Evolutionary conservation across 2,113 vertebrate species (phyloP), one percentile per base, ranked within the genome.

Genomic region (Sturnira hondurensis): DNA sequence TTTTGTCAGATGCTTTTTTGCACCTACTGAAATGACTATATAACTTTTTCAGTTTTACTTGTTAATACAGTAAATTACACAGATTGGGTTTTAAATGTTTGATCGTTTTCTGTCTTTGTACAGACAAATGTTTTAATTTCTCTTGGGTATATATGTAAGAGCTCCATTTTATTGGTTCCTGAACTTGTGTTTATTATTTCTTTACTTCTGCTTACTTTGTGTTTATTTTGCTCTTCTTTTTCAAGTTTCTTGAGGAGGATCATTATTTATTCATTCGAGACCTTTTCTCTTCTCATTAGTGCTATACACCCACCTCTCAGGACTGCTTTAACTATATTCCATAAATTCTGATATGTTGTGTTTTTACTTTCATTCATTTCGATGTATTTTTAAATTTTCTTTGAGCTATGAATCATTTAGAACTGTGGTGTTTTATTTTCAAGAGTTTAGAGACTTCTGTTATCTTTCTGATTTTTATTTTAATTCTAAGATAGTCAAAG

Each of bases 141-240:
- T 58, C 36, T 73, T 73, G 45, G 38, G 10, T 86, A 38, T 56
- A 45, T 76, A 50, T 19, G 7, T 68, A 61, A 33, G 38, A 87
- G 7, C 47, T 88, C 58, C 82, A 24, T 84, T 70, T 92, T 14
- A 61, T 76, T 81, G 22, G 26, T 61, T 65, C 77, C 47, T 93
- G 7, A 17, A 56, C 22, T 81, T 90, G 14, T 33, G 38, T 54
- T 95, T 86, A 61, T 84, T 41, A 38, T 90, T 73, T 65, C 38
- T 77, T 82, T 38, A 1, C 22, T 90, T 70, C 68, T 38, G 1
- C 28, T 90, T 61, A n/a, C 56, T 76, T 76, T 86, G n/a, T 84
- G 33, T 67, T 81, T 89, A 86, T 68, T 92, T 92, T 81, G 24
- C 15, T 81, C 68, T 85, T 86, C 31, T 81, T 86, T 76, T 89